These are phyloP conservation scores for Acrobeloides nanus DNA, from an alignment of 2,888 invertebrate genomes.

Conservation along the genomic window DNA sequence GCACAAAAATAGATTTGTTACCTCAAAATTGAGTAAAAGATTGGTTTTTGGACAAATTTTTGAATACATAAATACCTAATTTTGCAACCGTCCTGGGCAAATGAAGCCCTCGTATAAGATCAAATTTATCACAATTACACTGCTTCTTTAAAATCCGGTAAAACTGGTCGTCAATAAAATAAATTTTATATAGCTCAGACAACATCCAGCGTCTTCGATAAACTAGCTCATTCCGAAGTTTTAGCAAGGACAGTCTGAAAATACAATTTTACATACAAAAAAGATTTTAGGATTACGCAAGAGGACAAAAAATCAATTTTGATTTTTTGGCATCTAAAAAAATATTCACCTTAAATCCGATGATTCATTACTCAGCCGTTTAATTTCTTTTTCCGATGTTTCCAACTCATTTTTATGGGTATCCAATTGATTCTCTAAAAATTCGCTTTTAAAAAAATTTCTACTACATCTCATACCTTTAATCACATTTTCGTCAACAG, in stretches of 20 bases:
- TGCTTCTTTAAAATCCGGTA: conserved; percentile 7
- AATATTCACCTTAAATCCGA: no score
- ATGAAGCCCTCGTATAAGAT: conserved; percentile 36
- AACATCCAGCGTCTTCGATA: conserved; percentile 27
- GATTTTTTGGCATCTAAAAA: not conserved
- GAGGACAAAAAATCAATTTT: conserved; percentile 1
- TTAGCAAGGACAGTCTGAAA: conserved; percentile 3
- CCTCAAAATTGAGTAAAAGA: no score
- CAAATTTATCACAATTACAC: conserved; percentile 26
- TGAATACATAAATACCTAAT: conserved; percentile 15
- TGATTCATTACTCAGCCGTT: conserved; percentile 3
- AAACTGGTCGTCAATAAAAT: conserved; percentile 9
- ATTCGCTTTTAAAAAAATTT: conserved; percentile 14
- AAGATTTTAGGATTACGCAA: no score
- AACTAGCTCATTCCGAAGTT: conserved; percentile 24
- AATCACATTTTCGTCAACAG: conserved; percentile 5
- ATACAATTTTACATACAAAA: conserved; percentile 2
- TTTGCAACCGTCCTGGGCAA: conserved; percentile 26
- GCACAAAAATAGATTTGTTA: no score
- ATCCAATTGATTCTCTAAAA: conserved; percentile 10
- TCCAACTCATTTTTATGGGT: not conserved
- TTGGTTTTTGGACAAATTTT: no score
- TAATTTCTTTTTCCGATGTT: conserved; percentile 4
- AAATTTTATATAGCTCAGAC: conserved; percentile 16
- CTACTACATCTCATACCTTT: conserved; percentile 2